Percentiles rank a stretch among this genome's conserved stretches.
Evolutionary conservation across 2,888 invertebrate species (phyloP).

Genomic region (Drosophila picticornis): DNA sequence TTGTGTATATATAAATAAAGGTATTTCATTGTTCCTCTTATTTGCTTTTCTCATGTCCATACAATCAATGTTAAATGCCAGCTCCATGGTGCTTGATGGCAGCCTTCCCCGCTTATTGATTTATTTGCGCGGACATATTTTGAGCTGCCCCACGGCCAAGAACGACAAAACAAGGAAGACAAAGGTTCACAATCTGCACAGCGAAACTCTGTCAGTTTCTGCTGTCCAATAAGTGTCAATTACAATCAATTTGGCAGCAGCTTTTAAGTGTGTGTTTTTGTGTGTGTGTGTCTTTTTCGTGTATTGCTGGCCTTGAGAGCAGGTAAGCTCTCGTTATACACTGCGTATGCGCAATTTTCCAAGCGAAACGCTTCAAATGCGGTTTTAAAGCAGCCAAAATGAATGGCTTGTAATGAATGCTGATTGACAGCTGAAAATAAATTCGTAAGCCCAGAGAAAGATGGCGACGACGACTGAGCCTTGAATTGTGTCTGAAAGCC

Average conservation of each 20-base stretch:
- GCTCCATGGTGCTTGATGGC: constrained; percentile 4
- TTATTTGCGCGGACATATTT: constrained; percentile 37
- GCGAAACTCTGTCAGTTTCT: constrained; percentile 58
- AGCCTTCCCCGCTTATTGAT: constrained; percentile 39
- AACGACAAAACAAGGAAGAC: constrained; percentile 23
- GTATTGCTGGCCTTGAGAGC: constrained; percentile 16
- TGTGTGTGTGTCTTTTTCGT: constrained; percentile 5
- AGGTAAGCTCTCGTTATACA: constrained; percentile 31
- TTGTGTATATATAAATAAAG: not conserved
- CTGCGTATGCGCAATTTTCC: constrained; percentile 51
- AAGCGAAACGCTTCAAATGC: constrained; percentile 43
- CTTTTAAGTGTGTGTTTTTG: constrained; percentile 38
- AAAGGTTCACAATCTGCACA: constrained; percentile 36
- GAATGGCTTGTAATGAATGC: constrained; percentile 45
- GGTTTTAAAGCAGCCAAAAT: constrained; percentile 48
- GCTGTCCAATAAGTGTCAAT: constrained; percentile 84
- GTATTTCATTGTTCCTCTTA: not conserved
- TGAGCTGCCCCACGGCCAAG: constrained; percentile 8
- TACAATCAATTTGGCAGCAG: constrained; percentile 77
- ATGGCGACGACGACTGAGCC: constrained; percentile 10
- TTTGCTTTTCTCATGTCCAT: not conserved
- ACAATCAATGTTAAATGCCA: not conserved
- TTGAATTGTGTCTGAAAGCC: constrained; percentile 16
- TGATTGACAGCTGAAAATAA: constrained; percentile 70
- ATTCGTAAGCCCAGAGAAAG: constrained; percentile 41